Percentiles rank a stretch among this genome's conserved stretches.
These are phyloP conservation scores for Amphilophus citrinellus DNA, from an alignment of 2,113 vertebrate species.

Conservation along the genomic window DNA sequence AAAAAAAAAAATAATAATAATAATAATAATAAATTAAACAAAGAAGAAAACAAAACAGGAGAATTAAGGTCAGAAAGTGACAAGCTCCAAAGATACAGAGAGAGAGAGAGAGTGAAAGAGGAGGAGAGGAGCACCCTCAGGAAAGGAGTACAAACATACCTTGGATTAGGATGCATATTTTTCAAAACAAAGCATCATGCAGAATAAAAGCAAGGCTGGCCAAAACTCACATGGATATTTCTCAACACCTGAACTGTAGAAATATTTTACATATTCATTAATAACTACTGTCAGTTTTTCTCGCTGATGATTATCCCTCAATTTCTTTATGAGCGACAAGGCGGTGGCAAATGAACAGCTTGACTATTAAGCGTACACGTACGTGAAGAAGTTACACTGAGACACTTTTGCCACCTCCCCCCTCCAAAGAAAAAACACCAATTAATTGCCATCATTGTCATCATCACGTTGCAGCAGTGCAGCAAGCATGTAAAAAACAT, in stretches of 20 bases:
- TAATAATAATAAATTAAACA: constrained; percentile 35
- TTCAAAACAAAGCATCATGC: constrained; percentile 85
- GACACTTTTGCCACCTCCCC: background rate
- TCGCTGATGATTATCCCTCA: constrained; percentile 16
- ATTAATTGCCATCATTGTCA: background rate
- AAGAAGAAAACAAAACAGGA: constrained; percentile 40
- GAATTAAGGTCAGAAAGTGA: constrained; percentile 65
- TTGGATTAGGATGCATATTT: constrained; percentile 78
- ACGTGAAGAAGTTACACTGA: constrained; percentile 25
- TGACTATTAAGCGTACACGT: constrained; percentile 3
- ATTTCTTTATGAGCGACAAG: background rate
- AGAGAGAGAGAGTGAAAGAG: constrained; percentile 29
- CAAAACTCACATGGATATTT: constrained; percentile 76
- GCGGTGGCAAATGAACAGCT: constrained; percentile 36
- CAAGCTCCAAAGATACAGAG: constrained; percentile 73
- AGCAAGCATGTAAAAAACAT: constrained; percentile 1
- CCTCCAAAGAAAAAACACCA: background rate
- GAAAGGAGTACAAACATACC: constrained; percentile 77
- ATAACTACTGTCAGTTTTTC: constrained; percentile 36
- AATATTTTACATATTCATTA: constrained; percentile 78
- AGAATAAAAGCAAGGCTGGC: constrained; percentile 81
- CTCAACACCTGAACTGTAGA: constrained; percentile 71
- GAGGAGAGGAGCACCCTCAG: constrained; percentile 66
- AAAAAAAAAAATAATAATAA: constrained; percentile 14
- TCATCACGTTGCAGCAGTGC: background rate